A percentile compares a stretch with the other conserved stretches of the same genome.
phyloP scores from a whole-genome alignment of 2,797 vertebrate species.

The Mastacembelus armatus region DNA sequence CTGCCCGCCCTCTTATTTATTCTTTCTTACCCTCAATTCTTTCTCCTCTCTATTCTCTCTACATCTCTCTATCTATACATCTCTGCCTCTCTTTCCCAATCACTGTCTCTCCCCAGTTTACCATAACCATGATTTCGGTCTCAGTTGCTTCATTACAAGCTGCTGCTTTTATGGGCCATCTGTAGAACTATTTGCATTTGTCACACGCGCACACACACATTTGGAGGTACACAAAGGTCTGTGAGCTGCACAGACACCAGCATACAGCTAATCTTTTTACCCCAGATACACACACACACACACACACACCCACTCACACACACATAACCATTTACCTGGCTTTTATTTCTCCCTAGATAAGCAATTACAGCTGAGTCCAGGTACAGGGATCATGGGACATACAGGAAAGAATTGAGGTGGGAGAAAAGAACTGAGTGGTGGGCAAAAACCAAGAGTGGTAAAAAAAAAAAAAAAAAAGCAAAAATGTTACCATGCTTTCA shows the following conservation, averaged over 20 bases:
- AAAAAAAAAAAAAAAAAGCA: not conserved
- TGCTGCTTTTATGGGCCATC: constrained; percentile 82
- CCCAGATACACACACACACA: constrained; percentile 18
- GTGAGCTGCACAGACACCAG: constrained; percentile 28
- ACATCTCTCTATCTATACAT: constrained; percentile 53
- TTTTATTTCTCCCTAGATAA: constrained; percentile 76
- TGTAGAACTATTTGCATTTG: constrained; percentile 77
- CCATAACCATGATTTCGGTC: constrained; percentile 81
- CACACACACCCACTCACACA: constrained; percentile 27
- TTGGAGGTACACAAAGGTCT: constrained; percentile 10
- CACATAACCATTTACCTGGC: constrained; percentile 56
- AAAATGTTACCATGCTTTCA: constrained; percentile 46
- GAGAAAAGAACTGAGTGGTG: constrained; percentile 25
- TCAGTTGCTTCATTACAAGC: constrained; percentile 82
- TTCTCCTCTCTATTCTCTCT: constrained; percentile 45
- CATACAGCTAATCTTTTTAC: constrained; percentile 21
- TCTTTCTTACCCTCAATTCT: constrained; percentile 49
- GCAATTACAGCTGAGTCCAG: constrained; percentile 64
- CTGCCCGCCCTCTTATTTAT: constrained; percentile 64
- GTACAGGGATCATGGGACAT: constrained; percentile 36
- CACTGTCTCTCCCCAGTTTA: constrained; percentile 67
- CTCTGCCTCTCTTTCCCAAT: constrained; percentile 39
- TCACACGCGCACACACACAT: constrained; percentile 33
- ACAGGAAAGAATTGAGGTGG: constrained; percentile 8
- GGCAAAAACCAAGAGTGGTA: constrained; percentile 24